phyloP scores from a whole-genome alignment of 2,797 vertebrate genomes.

The Gobio occitaniae region DNA sequence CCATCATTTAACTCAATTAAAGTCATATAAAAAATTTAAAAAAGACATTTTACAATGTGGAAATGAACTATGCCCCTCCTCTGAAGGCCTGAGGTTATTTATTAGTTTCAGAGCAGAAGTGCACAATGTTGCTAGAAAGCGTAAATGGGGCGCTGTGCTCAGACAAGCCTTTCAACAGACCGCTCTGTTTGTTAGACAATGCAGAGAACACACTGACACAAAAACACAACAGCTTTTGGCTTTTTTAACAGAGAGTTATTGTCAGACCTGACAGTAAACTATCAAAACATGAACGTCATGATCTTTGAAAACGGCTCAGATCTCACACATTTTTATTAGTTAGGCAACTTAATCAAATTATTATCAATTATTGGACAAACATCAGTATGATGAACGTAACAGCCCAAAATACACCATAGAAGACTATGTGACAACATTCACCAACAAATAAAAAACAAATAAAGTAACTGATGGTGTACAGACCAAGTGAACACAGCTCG shows the following conservation, averaged over 20 bases:
- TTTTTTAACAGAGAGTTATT: not conserved
- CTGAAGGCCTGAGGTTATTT: slow-evolving; percentile 20
- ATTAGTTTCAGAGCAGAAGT: slow-evolving; percentile 29
- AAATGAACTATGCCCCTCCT: not conserved
- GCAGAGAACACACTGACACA: slow-evolving; percentile 39
- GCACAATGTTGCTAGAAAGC: slow-evolving; percentile 47
- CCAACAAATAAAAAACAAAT: not conserved
- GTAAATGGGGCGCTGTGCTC: slow-evolving; percentile 27
- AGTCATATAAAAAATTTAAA: not conserved
- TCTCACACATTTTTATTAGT: not conserved
- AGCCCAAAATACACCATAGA: not conserved
- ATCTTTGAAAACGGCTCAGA: not conserved
- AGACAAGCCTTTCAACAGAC: slow-evolving; percentile 49
- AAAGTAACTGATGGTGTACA: not conserved
- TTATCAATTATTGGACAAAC: not conserved
- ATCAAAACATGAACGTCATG: not conserved
- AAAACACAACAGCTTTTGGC: slow-evolving; percentile 39
- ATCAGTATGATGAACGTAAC: not conserved
- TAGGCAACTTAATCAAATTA: not conserved
- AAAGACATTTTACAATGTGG: too few relatives aligned
- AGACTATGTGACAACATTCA: not conserved
- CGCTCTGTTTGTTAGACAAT: slow-evolving; percentile 53
- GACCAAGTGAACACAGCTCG: not conserved
- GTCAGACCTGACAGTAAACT: slow-evolving; percentile 12
- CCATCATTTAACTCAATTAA: not conserved